These are phyloP conservation scores for Galendromus occidentalis DNA, from an alignment of 1,140 invertebrate species.

Conservation along the genomic window DNA sequence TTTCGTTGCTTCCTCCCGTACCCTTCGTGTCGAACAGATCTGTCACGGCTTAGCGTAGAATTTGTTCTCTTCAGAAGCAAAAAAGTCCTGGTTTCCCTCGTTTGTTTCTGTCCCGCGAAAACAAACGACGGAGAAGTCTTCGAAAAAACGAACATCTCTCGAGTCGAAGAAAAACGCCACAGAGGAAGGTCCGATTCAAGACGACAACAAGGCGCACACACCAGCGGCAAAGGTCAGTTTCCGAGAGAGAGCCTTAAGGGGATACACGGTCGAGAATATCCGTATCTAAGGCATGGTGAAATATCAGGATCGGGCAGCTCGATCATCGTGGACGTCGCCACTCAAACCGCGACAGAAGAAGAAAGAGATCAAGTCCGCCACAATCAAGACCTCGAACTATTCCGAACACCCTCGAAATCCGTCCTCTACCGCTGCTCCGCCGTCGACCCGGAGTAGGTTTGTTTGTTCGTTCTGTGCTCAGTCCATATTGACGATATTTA, in stretches of 20 bases:
- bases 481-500: too few species aligned
- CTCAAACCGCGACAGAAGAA: conserved; percentile 6
- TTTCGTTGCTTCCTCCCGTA: not conserved
- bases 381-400: conserved; percentile 1
- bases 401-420: conserved; percentile 5
- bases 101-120: conserved; percentile 7
- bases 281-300: not conserved
- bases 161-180: not conserved
- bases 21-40: not conserved
- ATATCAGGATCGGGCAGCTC: conserved; percentile 1
- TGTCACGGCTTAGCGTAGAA: not conserved
- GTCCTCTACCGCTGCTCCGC: conserved; percentile 9
- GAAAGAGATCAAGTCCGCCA: not conserved
- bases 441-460: conserved; percentile 11
- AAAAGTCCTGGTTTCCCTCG: conserved; percentile 10
- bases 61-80: conserved; percentile 8
- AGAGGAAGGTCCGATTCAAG: too few species aligned
- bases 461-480: not conserved
- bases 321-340: conserved; percentile 8
- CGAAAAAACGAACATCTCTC: not conserved
- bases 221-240: too few species aligned
- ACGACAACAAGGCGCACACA: too few species aligned
- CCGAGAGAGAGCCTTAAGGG: too few species aligned
- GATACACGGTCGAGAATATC: not conserved
- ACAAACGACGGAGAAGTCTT: not conserved